Percentiles rank a stretch among this genome's conserved stretches.
Evolutionary conservation across 37 sponge, comb jelly and placozoan genomes (phyloP).

Genomic region (Aplysina aerophoba): DNA sequence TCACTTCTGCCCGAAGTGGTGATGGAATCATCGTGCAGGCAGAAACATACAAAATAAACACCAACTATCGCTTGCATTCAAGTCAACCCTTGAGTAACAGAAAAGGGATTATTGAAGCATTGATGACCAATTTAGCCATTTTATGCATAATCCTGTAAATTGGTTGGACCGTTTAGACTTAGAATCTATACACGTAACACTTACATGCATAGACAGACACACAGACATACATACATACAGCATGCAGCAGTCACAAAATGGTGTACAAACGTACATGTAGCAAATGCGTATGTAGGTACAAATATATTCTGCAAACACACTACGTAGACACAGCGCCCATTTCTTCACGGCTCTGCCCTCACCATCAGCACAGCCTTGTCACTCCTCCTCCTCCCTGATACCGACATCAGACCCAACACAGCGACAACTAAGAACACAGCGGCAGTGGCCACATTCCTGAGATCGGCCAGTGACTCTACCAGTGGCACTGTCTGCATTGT

Average conservation of each 20-base stretch:
- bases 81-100: no score
- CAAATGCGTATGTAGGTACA: neutral
- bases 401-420: slow-evolving; percentile 15
- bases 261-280: neutral
- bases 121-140: no score
- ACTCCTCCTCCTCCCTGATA: neutral
- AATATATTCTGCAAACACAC: neutral
- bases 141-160: no score
- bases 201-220: neutral
- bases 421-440: slow-evolving; percentile 36
- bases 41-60: no score
- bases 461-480: slow-evolving; percentile 62
- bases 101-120: no score
- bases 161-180: no score
- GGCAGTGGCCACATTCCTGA: slow-evolving; percentile 70
- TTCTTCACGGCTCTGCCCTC: neutral
- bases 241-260: neutral
- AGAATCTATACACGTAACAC: neutral
- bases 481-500: slow-evolving; percentile 86
- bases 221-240: neutral
- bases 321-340: neutral
- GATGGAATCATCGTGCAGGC: no score
- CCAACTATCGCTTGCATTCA: no score
- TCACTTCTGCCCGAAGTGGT: no score
- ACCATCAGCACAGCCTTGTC: slow-evolving; percentile 26